Percentiles rank a stretch among this genome's conserved stretches.
These are phyloP conservation scores for Branchipolynoe longqiensis DNA, from an alignment of 2,888 invertebrate genomes.

Conservation along the genomic window DNA sequence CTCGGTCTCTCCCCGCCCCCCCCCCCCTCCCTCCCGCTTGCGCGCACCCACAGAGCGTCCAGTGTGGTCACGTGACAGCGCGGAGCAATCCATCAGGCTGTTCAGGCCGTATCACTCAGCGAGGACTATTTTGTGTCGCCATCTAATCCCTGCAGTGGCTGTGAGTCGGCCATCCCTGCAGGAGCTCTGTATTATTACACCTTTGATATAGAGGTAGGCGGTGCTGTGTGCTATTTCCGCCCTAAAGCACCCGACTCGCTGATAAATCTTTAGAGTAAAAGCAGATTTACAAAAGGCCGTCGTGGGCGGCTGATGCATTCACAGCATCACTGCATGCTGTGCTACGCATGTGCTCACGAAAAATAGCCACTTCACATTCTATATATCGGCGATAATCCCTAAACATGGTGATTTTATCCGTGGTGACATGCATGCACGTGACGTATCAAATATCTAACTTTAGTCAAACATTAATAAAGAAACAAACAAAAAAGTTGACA, in stretches of 20 bases:
- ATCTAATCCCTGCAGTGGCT: slow-evolving; percentile 31
- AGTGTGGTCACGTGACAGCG: slow-evolving; percentile 32
- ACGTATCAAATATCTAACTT: background rate
- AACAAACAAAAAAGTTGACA: background rate
- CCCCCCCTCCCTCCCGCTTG: background rate
- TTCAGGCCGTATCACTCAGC: slow-evolving; percentile 44
- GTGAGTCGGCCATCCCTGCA: background rate
- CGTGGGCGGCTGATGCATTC: background rate
- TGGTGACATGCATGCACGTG: background rate
- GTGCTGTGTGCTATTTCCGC: slow-evolving; percentile 25
- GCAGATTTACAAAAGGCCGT: slow-evolving; percentile 26
- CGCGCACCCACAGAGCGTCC: background rate
- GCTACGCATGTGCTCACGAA: slow-evolving; percentile 9
- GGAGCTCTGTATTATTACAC: background rate
- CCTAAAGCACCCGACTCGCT: slow-evolving; percentile 6
- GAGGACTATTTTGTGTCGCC: slow-evolving; percentile 48
- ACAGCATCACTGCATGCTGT: background rate
- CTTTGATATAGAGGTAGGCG: slow-evolving; percentile 40
- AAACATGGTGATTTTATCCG: background rate
- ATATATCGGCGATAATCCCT: background rate
- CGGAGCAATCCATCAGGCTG: slow-evolving; percentile 44
- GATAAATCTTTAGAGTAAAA: slow-evolving; percentile 45
- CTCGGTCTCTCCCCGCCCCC: slow-evolving; percentile 4
- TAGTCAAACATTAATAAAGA: background rate
- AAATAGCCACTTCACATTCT: background rate